Evolutionary conservation across 2,797 vertebrate species (phyloP).

Genomic region (Austrolebias charrua): DNA sequence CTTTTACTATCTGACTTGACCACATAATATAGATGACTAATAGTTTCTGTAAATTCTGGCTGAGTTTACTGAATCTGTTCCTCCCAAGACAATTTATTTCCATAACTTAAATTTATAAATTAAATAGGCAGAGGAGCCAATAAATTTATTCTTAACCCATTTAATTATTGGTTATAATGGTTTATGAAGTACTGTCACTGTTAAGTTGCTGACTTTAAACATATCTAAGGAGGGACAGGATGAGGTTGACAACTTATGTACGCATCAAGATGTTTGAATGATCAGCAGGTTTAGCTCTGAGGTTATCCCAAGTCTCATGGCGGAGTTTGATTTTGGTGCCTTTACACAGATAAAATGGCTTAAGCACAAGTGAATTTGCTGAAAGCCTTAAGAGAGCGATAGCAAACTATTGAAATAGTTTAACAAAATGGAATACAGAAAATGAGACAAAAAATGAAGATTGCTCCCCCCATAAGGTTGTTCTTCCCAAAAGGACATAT

Average conservation of each 20-base stretch:
- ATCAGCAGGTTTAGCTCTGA: background rate
- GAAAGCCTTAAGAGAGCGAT: slow-evolving; percentile 8
- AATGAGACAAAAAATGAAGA: slow-evolving; percentile 32
- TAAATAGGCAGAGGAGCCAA: background rate
- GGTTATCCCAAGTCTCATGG: background rate
- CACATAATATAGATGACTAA: too few species aligned
- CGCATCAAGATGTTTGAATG: slow-evolving; percentile 1
- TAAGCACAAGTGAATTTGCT: slow-evolving; percentile 9
- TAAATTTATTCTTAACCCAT: background rate
- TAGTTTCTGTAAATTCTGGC: too few species aligned
- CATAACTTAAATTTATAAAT: background rate
- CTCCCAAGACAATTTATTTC: too few species aligned
- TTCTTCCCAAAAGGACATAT: slow-evolving; percentile 61
- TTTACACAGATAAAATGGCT: slow-evolving; percentile 1
- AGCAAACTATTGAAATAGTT: slow-evolving; percentile 10
- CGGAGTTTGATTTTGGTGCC: background rate
- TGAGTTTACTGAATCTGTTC: too few species aligned
- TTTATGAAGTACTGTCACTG: background rate
- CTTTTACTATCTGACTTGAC: too few species aligned
- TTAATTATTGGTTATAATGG: background rate
- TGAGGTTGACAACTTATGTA: slow-evolving; percentile 8
- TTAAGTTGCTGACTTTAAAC: slow-evolving; percentile 10
- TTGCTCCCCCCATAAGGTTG: slow-evolving; percentile 12
- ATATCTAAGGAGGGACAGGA: background rate
- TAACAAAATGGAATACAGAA: slow-evolving; percentile 4